These are phyloP conservation scores for Solenopsis invicta DNA, from an alignment of 1,140 invertebrate genomes.

Conservation along the genomic window DNA sequence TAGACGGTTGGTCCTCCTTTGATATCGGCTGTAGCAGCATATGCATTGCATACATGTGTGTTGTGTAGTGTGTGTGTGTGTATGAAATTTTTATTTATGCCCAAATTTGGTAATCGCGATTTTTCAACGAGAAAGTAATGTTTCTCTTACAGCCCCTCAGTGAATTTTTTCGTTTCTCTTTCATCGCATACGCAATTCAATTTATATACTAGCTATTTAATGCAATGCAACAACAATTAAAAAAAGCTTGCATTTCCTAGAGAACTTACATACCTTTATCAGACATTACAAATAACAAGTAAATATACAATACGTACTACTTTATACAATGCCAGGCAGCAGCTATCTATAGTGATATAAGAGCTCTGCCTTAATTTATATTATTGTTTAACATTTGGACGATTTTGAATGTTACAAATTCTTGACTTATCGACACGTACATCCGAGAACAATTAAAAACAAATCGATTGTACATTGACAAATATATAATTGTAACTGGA, in stretches of 20 bases:
- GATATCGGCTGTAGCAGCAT: conserved; percentile 58
- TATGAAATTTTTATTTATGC: conserved; percentile 48
- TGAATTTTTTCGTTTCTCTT: conserved; percentile 13
- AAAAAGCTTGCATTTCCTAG: conserved; percentile 65
- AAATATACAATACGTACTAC: conserved; percentile 61
- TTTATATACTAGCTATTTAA: conserved; percentile 36
- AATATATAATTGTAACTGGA: conserved; percentile 39
- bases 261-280: conserved; percentile 35
- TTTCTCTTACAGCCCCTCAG: background rate
- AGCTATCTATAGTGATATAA: conserved; percentile 59
- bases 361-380: conserved; percentile 70
- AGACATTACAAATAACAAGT: conserved; percentile 70
- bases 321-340: conserved; percentile 58
- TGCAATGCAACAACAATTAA: conserved; percentile 68
- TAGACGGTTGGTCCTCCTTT: conserved; percentile 70
- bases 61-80: background rate
- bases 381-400: conserved; percentile 78
- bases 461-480: conserved; percentile 43
- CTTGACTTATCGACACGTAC: conserved; percentile 48
- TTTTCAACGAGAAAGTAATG: conserved; percentile 45
- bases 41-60: conserved; percentile 10
- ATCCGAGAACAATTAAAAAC: conserved; percentile 32
- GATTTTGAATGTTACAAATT: conserved; percentile 69
- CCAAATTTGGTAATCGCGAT: conserved; percentile 22
- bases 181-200: conserved; percentile 18